These are phyloP conservation scores for Holacanthella duospinosa DNA, from an alignment of 2,888 invertebrate genomes.

Conservation along the genomic window DNA sequence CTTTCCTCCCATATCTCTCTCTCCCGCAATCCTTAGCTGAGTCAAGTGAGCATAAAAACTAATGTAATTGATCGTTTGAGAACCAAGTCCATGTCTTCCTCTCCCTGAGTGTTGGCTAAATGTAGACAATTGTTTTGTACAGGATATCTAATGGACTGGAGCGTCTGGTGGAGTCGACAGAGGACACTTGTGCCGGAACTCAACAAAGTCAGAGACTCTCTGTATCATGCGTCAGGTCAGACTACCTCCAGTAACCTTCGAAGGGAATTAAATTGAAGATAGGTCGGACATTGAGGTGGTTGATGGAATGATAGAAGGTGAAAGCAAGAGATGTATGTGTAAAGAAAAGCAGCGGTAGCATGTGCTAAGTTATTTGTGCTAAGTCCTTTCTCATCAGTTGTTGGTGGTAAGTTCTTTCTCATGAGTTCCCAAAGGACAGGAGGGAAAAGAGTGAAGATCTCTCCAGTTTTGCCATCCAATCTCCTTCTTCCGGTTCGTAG, in stretches of 20 bases:
- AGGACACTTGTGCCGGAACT: no score
- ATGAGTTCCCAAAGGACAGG: constrained; percentile 1
- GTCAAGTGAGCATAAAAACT: not conserved
- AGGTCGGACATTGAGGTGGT: no score
- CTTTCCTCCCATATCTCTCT: not conserved
- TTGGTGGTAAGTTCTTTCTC: no score
- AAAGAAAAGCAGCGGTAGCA: no score
- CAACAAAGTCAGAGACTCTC: no score
- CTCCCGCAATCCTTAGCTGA: not conserved
- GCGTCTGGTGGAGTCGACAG: no score
- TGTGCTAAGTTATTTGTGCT: no score
- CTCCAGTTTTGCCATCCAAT: not conserved
- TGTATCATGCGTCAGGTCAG: no score
- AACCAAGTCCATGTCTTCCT: constrained; percentile 3
- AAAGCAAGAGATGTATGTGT: no score
- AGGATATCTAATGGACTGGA: not conserved
- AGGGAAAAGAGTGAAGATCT: constrained; percentile 4
- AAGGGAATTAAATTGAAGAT: no score
- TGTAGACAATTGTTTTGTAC: not conserved
- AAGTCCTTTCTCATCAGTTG: constrained; percentile 3
- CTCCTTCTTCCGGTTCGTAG: not conserved
- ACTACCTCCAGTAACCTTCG: no score
- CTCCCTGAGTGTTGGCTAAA: not conserved
- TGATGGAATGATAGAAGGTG: no score
- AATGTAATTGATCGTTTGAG: constrained; percentile 3